Conservation (phyloP, 2,888 invertebrate genomes). For the Xestobium rufovillosum region DNA sequence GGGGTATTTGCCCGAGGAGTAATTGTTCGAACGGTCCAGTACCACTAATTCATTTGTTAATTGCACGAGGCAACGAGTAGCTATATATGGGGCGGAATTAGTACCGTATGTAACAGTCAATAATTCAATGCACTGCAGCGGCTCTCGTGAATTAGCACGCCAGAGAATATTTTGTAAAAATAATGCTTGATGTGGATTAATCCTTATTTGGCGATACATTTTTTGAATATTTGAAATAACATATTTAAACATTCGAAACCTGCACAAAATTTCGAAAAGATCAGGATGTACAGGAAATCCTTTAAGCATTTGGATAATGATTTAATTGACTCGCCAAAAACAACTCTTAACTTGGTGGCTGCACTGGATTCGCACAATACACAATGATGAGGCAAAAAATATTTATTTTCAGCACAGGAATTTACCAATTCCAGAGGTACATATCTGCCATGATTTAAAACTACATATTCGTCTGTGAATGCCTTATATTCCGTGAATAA, state of each 20-base stretch:
- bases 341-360: constrained; percentile 1
- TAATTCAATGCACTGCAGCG: constrained; percentile 5
- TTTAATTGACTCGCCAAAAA: constrained; percentile 3
- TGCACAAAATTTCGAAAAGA: constrained; percentile 4
- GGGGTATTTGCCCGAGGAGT: too few relatives aligned
- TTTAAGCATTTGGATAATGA: constrained; percentile 3
- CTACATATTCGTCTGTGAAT: constrained; percentile 1
- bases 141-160: neutral
- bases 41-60: constrained; percentile 1
- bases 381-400: constrained; percentile 1
- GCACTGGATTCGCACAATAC: neutral
- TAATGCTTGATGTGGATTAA: neutral
- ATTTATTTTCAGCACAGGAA: neutral
- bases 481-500: neutral
- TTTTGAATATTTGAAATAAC: constrained; percentile 4
- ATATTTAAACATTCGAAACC: constrained; percentile 5
- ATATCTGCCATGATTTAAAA: neutral
- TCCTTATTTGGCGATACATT: constrained; percentile 5
- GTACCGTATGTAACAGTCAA: neutral
- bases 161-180: constrained; percentile 5
- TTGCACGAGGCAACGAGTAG: neutral
- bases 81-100: constrained; percentile 2
- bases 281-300: constrained; percentile 6
- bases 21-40: too few relatives aligned
- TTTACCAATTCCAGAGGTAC: neutral